phyloP scores from a whole-genome alignment of 2,113 vertebrate species.

The Istiophorus platypterus region DNA sequence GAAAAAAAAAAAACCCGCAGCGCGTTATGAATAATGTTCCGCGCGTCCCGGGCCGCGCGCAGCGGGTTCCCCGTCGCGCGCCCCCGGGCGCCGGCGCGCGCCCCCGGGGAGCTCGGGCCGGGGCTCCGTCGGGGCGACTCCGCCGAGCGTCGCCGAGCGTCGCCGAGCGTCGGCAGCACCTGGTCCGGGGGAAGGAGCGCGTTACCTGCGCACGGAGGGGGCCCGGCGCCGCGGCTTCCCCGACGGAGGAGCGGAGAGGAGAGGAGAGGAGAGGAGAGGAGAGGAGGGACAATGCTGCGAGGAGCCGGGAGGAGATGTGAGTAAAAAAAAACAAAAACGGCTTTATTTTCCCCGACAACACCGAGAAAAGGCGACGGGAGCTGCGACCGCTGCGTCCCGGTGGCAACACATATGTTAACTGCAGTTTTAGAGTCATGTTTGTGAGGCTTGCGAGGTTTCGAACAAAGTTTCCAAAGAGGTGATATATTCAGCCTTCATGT shows the following conservation, averaged over 20 bases:
- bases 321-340: too few species aligned
- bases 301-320: slow-evolving; percentile 54
- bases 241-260: slow-evolving; percentile 1
- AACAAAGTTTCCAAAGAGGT: background rate
- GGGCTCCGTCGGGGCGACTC: too few species aligned
- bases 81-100: slow-evolving; percentile 11
- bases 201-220: background rate
- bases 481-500: background rate
- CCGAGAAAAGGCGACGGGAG: background rate
- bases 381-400: background rate
- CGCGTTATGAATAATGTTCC: background rate
- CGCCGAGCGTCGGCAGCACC: too few species aligned
- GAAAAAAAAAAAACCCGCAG: background rate
- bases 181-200: background rate
- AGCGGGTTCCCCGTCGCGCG: slow-evolving; percentile 41
- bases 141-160: too few species aligned
- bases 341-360: background rate
- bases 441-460: too few species aligned
- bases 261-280: slow-evolving; percentile 28
- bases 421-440: background rate
- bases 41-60: background rate
- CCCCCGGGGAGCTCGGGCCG: background rate
- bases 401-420: background rate
- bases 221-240: background rate
- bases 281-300: slow-evolving; percentile 20